A percentile compares a stretch with the other conserved stretches of the same genome.
Evolutionary conservation across 2,888 invertebrate genomes (phyloP).

Genomic region (Amphipoea lucens): DNA sequence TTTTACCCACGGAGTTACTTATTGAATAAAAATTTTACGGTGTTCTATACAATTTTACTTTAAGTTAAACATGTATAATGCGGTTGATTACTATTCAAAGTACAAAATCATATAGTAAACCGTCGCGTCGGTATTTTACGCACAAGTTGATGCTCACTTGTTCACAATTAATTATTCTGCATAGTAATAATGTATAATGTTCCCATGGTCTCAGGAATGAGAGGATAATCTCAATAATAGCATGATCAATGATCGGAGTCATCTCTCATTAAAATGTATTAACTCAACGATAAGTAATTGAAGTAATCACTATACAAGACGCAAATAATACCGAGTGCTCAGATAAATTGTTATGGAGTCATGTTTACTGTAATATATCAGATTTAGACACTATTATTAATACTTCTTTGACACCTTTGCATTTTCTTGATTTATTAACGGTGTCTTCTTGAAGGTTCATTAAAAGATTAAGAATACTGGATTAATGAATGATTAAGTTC

Average conservation of each 20-base stretch:
- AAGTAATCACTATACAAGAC: slow-evolving; percentile 53
- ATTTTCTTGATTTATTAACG: slow-evolving; percentile 20
- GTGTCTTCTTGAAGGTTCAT: neutral
- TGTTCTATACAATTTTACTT: slow-evolving; percentile 56
- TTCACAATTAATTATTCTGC: slow-evolving; percentile 39
- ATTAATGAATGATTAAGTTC: neutral
- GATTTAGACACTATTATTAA: slow-evolving; percentile 36
- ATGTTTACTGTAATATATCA: slow-evolving; percentile 54
- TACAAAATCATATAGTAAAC: slow-evolving; percentile 19
- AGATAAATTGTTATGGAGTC: slow-evolving; percentile 34
- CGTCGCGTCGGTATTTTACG: neutral
- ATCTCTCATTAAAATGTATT: slow-evolving; percentile 52
- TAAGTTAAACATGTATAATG: slow-evolving; percentile 44
- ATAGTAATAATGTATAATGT: slow-evolving; percentile 15
- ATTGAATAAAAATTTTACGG: slow-evolving; percentile 68
- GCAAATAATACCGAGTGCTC: slow-evolving; percentile 40
- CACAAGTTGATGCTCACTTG: slow-evolving; percentile 18
- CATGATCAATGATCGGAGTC: slow-evolving; percentile 36
- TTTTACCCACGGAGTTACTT: slow-evolving; percentile 69
- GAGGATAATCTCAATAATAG: slow-evolving; percentile 42
- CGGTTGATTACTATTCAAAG: slow-evolving; percentile 47
- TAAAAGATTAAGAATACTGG: slow-evolving; percentile 9
- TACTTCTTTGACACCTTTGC: slow-evolving; percentile 10
- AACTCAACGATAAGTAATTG: slow-evolving; percentile 57
- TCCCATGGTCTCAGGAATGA: slow-evolving; percentile 18